These are phyloP conservation scores for Holcopasites calliopsidis DNA, from an alignment of 1,140 invertebrate species.

Conservation along the genomic window DNA sequence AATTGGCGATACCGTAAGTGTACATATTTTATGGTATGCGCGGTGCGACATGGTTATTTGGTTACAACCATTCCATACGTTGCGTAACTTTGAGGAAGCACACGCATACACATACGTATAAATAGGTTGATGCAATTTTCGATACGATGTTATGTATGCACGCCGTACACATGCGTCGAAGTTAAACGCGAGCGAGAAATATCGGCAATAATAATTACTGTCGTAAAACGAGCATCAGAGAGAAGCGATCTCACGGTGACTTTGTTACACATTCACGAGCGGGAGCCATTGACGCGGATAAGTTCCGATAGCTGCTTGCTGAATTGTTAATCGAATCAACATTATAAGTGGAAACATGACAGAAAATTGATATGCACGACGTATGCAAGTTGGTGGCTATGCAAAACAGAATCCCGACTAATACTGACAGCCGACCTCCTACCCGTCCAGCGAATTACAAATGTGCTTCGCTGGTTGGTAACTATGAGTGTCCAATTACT, in stretches of 20 bases:
- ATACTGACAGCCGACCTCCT: conserved; percentile 54
- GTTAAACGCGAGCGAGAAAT: background rate
- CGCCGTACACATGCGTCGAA: background rate
- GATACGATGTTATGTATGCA: background rate
- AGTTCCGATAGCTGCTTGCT: conserved; percentile 45
- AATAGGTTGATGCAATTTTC: background rate
- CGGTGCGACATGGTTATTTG: no score
- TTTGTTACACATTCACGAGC: conserved; percentile 13
- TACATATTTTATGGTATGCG: background rate
- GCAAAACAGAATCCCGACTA: conserved; percentile 54
- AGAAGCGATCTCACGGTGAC: background rate
- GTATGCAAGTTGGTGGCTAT: conserved; percentile 43
- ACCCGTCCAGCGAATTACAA: conserved; percentile 56
- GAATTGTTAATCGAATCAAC: conserved; percentile 60
- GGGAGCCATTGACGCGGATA: conserved; percentile 7
- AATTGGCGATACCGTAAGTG: no score
- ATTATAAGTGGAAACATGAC: conserved; percentile 51
- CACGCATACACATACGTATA: no score
- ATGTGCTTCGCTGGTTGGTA: conserved; percentile 52
- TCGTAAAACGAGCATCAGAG: background rate
- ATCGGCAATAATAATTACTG: conserved; percentile 12
- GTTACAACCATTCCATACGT: background rate
- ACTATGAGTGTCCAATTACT: conserved; percentile 65
- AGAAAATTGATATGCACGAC: conserved; percentile 52
- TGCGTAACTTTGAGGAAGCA: background rate